A percentile compares a stretch with the other conserved stretches of the same genome.
Conservation (phyloP, 2,888 invertebrate genomes). For the Crocallis elinguaria region DNA sequence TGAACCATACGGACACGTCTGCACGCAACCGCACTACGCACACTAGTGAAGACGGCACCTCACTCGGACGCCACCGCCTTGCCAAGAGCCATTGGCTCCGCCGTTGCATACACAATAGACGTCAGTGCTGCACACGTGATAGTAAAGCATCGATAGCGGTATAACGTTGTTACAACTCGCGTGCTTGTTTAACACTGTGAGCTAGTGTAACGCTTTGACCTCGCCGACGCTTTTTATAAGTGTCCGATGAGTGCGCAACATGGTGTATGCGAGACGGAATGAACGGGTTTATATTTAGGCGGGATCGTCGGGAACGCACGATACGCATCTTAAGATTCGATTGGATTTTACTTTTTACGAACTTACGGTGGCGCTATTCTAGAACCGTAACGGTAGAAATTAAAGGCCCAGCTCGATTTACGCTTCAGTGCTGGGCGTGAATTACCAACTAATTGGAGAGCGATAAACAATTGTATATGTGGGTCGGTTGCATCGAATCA, state of each 20-base stretch:
- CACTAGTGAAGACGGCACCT: constrained; percentile 70
- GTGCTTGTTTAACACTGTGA: constrained; percentile 77
- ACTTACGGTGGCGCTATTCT: constrained; percentile 10
- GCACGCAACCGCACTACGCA: constrained; percentile 65
- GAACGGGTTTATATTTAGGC: constrained; percentile 76
- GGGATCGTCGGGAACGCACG: constrained; percentile 57
- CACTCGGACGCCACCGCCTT: constrained; percentile 65
- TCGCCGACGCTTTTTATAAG: constrained; percentile 82
- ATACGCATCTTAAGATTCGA: constrained; percentile 48
- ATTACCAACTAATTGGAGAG: constrained; percentile 47
- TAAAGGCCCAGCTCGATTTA: constrained; percentile 42
- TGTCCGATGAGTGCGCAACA: constrained; percentile 77
- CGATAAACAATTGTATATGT: constrained; percentile 59
- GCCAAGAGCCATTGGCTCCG: constrained; percentile 81
- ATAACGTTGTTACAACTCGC: constrained; percentile 76
- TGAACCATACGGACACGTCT: constrained; percentile 83
- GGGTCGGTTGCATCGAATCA: constrained; percentile 60
- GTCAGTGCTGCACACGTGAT: constrained; percentile 80
- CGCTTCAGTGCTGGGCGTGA: constrained; percentile 29
- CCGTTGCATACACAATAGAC: constrained; percentile 71
- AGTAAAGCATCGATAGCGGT: constrained; percentile 71
- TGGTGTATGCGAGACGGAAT: constrained; percentile 65
- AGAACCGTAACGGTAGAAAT: constrained; percentile 15
- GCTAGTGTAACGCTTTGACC: constrained; percentile 68
- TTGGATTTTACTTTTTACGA: constrained; percentile 32